These are phyloP conservation scores for Drosophila maculinotata DNA, from an alignment of 2,888 invertebrate genomes.

Conservation along the genomic window DNA sequence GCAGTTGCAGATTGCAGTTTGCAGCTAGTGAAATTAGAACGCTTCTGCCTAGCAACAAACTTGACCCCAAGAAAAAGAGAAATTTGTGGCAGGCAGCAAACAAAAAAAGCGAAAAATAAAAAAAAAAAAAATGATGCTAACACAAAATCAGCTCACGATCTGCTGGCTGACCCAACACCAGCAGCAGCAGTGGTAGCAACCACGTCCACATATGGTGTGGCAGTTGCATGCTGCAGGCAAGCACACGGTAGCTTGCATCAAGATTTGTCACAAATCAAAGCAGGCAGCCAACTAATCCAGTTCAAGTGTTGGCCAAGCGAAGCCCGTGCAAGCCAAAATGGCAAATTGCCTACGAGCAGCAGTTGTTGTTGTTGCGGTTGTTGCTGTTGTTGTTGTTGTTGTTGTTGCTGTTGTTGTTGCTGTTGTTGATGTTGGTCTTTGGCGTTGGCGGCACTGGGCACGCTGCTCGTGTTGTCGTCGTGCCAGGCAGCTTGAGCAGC, in stretches of 20 bases:
- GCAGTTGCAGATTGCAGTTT: slow-evolving; percentile 36
- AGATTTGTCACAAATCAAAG: slow-evolving; percentile 81
- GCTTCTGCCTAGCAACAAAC: slow-evolving; percentile 72
- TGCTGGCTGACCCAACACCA: slow-evolving; percentile 60
- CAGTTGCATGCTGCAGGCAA: slow-evolving; percentile 62
- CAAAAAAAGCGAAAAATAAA: slow-evolving; percentile 36
- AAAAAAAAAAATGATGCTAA: slow-evolving; percentile 54
- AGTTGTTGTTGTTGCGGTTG: slow-evolving; percentile 18
- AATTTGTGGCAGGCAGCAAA: slow-evolving; percentile 63
- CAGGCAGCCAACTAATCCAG: slow-evolving; percentile 76
- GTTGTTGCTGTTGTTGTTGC: slow-evolving; percentile 23
- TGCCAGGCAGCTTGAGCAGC: slow-evolving; percentile 54
- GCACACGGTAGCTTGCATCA: slow-evolving; percentile 72
- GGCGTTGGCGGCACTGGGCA: slow-evolving; percentile 67
- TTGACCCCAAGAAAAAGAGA: slow-evolving; percentile 82
- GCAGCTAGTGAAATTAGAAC: slow-evolving; percentile 70
- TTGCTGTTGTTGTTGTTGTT: slow-evolving; percentile 18
- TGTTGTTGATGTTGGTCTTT: slow-evolving; percentile 35
- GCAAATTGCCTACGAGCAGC: slow-evolving; percentile 63
- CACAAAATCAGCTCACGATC: slow-evolving; percentile 77
- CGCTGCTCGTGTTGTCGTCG: slow-evolving; percentile 63
- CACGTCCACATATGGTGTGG: slow-evolving; percentile 54
- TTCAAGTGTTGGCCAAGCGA: slow-evolving; percentile 67
- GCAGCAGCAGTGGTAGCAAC: slow-evolving; percentile 36
- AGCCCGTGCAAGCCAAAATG: slow-evolving; percentile 53